Percentiles rank a stretch among this genome's conserved stretches.
phyloP scores from a whole-genome alignment of 2,888 invertebrate species.

The Diadegma fenestrale region DNA sequence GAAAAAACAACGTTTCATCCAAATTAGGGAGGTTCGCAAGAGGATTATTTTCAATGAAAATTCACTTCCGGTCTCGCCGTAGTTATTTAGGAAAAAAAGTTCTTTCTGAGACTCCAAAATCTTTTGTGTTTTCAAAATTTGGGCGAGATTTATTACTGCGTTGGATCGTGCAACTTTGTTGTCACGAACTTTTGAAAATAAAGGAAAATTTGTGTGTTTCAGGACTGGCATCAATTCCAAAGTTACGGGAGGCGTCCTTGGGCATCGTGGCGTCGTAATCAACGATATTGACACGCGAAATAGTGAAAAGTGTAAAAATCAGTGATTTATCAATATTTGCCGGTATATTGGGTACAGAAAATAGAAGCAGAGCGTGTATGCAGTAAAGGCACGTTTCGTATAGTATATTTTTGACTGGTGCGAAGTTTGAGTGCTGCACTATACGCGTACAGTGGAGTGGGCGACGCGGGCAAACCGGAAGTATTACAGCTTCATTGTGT shows the following conservation, averaged over 20 bases:
- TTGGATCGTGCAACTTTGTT: too few relatives aligned
- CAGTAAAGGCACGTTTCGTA: constrained; percentile 46
- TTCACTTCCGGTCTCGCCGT: too few relatives aligned
- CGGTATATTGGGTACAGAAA: not conserved
- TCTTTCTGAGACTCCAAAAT: too few relatives aligned
- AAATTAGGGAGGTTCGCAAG: too few relatives aligned
- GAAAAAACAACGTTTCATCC: too few relatives aligned
- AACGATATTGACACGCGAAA: constrained; percentile 47
- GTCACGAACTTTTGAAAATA: constrained; percentile 12
- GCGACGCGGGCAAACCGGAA: constrained; percentile 53
- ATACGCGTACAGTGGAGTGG: constrained; percentile 45
- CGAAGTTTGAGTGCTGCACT: constrained; percentile 49
- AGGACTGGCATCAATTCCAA: constrained; percentile 55
- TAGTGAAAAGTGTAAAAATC: constrained; percentile 60
- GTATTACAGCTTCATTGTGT: constrained; percentile 37
- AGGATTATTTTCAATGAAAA: too few relatives aligned
- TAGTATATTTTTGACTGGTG: constrained; percentile 57
- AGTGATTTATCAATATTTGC: constrained; percentile 31
- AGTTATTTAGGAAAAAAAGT: too few relatives aligned
- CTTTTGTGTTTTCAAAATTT: too few relatives aligned
- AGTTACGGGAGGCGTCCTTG: constrained; percentile 9
- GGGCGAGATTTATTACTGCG: too few relatives aligned
- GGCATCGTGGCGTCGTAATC: constrained; percentile 29
- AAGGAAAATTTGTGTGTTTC: constrained; percentile 52
- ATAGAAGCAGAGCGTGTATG: not conserved